Evolutionary conservation across 2,888 invertebrate genomes (phyloP).

Genomic region (Danaus chrysippus): DNA sequence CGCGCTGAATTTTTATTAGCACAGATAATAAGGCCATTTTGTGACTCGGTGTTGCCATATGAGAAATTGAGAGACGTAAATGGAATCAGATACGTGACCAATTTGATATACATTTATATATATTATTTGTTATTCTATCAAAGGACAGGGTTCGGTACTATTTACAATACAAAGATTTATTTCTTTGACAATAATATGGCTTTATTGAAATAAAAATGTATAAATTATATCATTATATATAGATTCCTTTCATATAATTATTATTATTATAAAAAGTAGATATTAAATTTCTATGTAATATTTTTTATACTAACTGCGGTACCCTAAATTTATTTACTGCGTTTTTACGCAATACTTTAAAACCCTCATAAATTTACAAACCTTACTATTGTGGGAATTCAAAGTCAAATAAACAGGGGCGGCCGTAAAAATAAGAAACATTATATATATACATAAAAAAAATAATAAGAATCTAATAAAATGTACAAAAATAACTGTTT

Average conservation of each 20-base stretch:
- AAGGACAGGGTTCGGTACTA: conserved; percentile 10
- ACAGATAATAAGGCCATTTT: conserved; percentile 76
- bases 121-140: conserved; percentile 19
- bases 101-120: conserved; percentile 31
- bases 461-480: not conserved
- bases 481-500: not conserved
- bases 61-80: conserved; percentile 55
- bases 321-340: conserved; percentile 4
- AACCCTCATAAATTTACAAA: conserved; percentile 8
- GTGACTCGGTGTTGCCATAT: conserved; percentile 54
- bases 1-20: conserved; percentile 79
- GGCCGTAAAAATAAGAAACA: conserved; percentile 1
- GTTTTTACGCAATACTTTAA: conserved; percentile 1
- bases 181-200: not conserved
- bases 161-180: not conserved
- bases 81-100: conserved; percentile 47
- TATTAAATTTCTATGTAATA: not conserved
- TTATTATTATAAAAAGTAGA: too few species aligned
- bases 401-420: not conserved
- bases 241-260: too few species aligned
- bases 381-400: conserved; percentile 7
- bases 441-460: not conserved
- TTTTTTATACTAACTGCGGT: not conserved
- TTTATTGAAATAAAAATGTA: too few species aligned
- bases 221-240: too few species aligned